Percentiles rank a stretch among this genome's conserved stretches.
These are phyloP conservation scores for Cerceris rybyensis DNA, from an alignment of 2,888 invertebrate species.

Conservation along the genomic window DNA sequence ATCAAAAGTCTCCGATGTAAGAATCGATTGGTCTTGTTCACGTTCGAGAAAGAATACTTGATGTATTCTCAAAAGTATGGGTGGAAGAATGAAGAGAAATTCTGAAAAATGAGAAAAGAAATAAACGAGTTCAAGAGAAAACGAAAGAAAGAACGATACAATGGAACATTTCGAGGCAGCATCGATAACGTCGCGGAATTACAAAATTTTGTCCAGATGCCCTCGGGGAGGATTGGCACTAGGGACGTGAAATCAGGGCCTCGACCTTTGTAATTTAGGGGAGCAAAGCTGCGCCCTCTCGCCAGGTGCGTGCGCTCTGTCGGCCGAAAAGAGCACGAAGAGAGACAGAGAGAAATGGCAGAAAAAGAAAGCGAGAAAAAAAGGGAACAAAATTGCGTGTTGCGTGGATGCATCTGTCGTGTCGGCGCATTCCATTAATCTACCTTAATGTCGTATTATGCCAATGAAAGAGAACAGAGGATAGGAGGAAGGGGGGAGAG, in stretches of 20 bases:
- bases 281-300: constrained; percentile 23
- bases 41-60: neutral
- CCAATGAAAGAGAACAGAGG: constrained; percentile 27
- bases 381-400: constrained; percentile 58
- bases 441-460: constrained; percentile 64
- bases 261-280: constrained; percentile 47
- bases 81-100: neutral
- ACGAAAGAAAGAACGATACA: neutral
- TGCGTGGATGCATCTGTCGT: constrained; percentile 73
- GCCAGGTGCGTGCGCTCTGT: constrained; percentile 48
- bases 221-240: constrained; percentile 1
- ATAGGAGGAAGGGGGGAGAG: constrained; percentile 35
- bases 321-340: constrained; percentile 18
- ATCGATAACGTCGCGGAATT: neutral
- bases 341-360: constrained; percentile 29
- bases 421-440: constrained; percentile 71
- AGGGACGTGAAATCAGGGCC: constrained; percentile 43
- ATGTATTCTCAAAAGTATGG: neutral
- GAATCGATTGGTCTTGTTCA: neutral
- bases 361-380: constrained; percentile 27
- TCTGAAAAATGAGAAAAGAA: neutral
- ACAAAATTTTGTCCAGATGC: constrained; percentile 24
- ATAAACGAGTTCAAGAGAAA: neutral
- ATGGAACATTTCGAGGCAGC: neutral
- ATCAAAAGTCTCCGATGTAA: neutral